A percentile compares a stretch with the other conserved stretches of the same genome.
phyloP scores from a whole-genome alignment of 2,113 vertebrate species.

The Engraulis encrasicolus region DNA sequence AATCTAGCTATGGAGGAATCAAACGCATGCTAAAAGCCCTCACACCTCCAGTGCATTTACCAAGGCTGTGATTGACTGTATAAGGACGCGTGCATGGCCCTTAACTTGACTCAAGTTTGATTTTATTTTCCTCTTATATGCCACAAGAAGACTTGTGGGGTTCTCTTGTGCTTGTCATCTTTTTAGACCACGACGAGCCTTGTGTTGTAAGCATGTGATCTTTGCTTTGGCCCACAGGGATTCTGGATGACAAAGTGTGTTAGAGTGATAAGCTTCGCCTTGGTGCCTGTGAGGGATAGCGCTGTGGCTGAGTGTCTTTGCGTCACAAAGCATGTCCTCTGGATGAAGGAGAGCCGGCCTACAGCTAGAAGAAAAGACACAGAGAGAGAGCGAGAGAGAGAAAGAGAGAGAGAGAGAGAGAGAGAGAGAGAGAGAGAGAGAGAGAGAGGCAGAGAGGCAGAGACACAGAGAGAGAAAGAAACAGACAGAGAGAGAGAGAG shows the following conservation, averaged over 20 bases:
- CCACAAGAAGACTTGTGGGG: not conserved
- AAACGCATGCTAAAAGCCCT: not conserved
- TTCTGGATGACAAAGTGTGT: constrained; percentile 1
- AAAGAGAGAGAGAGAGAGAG: too few species aligned
- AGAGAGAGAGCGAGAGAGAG: too few species aligned
- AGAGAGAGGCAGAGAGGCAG: too few species aligned
- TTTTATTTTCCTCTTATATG: not conserved
- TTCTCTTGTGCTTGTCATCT: not conserved
- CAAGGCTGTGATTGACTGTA: not conserved
- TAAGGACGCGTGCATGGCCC: not conserved
- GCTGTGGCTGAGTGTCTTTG: not conserved
- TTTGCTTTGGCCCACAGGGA: not conserved
- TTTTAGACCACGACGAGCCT: not conserved
- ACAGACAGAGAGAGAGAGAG: too few species aligned
- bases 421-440: too few species aligned
- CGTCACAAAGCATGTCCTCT: not conserved
- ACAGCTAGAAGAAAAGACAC: too few species aligned
- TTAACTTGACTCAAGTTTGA: not conserved
- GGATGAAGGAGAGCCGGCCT: not conserved
- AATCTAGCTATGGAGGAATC: constrained; percentile 20
- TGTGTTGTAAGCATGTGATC: not conserved
- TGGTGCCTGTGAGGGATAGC: not conserved
- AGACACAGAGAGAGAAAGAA: too few species aligned
- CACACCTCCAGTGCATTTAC: not conserved
- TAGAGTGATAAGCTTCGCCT: not conserved